Base-by-base conservation (phyloP, 2,113 vertebrate genomes). In the Toxostoma redivivum region DNA sequence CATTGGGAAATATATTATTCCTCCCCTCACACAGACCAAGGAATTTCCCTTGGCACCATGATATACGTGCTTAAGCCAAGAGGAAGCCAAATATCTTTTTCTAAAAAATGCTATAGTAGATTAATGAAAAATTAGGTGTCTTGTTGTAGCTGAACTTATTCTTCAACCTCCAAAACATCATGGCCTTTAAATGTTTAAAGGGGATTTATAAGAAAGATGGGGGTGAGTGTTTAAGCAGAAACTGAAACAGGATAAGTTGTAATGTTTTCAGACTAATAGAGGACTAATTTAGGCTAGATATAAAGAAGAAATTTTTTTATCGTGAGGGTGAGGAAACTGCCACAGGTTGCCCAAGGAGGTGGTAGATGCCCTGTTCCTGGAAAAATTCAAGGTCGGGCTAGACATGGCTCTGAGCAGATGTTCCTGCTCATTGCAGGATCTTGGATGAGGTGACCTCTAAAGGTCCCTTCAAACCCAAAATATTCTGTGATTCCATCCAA, bases 171-270 rank as follows among this genome's bases (percentile, higher is more conserved):
- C 18, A 69, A 30, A 70, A 30, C 0, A 3, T 4, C 7, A 8
- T 10, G 28, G 21, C 5, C 14, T 53, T 53, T 61, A 51, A 47
- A 9, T 27, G 3, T 15, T 61, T 35, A 30, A 53, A 40, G 5
- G 19, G 19, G 9, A 25, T 15, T 53, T 40, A 12, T 10, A 28
- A 33, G 7, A 48, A 72, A 38, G 16, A 21, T 11, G 44, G 2
- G 13, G 19, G 44, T 7, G 10, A 7, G 1, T 19, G 3, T 57
- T 81, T 78, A 27, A 28, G 16, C 16, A 27, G 51, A 25, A 2
- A 8, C 10, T 76, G 51, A 0, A 3, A 10, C 2, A n/a, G 30
- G 9, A 56, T 14, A 56, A 65, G 11, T 7, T 33, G 3, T 6
- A 21, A 65, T 24, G 5, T 15, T 31, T 87, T 76, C n/a, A 61